These are phyloP conservation scores for Stramonita haemastoma DNA, from an alignment of 2,888 invertebrate genomes.

Conservation along the genomic window DNA sequence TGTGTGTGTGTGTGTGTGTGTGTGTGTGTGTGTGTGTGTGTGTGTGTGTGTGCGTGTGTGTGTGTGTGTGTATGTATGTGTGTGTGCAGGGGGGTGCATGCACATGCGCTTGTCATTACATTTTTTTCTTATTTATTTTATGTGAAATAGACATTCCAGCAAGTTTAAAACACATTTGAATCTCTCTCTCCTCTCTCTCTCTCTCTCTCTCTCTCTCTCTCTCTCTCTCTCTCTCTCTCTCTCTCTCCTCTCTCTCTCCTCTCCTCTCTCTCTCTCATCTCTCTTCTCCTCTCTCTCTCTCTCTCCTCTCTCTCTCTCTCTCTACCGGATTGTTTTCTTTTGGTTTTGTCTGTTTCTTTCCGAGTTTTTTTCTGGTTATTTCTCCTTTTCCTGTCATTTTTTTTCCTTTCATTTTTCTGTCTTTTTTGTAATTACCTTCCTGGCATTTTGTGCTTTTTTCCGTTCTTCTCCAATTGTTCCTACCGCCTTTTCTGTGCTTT, in stretches of 20 bases:
- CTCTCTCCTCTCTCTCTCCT: neutral
- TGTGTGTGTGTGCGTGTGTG: slow-evolving; percentile 3
- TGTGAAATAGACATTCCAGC: neutral
- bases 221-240: neutral
- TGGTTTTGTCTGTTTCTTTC: neutral
- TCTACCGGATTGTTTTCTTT: neutral
- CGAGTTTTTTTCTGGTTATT: neutral
- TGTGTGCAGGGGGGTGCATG: too few species aligned
- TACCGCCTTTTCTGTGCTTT: too few species aligned
- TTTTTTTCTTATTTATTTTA: too few species aligned
- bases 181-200: neutral
- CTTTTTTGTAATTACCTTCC: too few species aligned
- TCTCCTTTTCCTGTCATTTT: too few species aligned
- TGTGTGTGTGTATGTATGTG: neutral
- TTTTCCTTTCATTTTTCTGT: too few species aligned
- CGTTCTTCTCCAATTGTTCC: too few species aligned
- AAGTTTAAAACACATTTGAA: neutral
- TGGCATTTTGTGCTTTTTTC: too few species aligned
- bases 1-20: too few species aligned
- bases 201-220: slow-evolving; percentile 4
- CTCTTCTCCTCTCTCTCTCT: neutral
- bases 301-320: slow-evolving; percentile 11
- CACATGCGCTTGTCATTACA: too few species aligned
- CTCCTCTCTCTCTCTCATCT: neutral
- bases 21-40: too few species aligned